These are phyloP conservation scores for Oreortyx pictus DNA, from an alignment of 2,797 vertebrate genomes.

Conservation along the genomic window DNA sequence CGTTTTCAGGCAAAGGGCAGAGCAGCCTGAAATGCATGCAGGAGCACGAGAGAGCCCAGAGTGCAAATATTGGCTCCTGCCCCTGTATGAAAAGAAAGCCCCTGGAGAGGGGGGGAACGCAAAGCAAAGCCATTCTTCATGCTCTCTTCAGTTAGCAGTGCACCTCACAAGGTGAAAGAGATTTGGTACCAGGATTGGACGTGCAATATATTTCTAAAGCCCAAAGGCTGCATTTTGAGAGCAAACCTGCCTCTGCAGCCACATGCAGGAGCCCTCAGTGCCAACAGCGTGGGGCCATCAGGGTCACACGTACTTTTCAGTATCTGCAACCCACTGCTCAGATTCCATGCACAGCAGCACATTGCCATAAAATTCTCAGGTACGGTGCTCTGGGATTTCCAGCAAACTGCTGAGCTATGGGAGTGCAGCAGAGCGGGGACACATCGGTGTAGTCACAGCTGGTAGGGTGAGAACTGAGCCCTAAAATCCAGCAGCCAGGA, in stretches of 20 bases:
- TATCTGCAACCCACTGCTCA: too few species aligned
- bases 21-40: conserved; percentile 41
- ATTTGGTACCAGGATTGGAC: neutral
- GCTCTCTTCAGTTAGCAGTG: neutral
- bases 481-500: neutral
- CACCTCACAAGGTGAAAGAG: neutral
- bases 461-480: neutral
- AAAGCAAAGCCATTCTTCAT: neutral
- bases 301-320: rapidly evolving
- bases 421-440: neutral
- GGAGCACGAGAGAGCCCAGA: conserved; percentile 29
- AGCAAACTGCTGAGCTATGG: neutral
- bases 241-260: neutral
- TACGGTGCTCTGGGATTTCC: neutral
- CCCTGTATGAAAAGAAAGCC: neutral
- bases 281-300: neutral
- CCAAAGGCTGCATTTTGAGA: neutral
- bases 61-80: conserved; percentile 35
- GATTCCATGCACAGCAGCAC: too few species aligned
- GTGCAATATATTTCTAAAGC: neutral
- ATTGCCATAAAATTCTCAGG: too few species aligned
- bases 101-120: neutral
- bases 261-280: rapidly evolving
- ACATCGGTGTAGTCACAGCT: too few species aligned
- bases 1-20: neutral